phyloP scores from a whole-genome alignment of 2,888 invertebrate genomes.

The Microctonus aethiopoides region DNA sequence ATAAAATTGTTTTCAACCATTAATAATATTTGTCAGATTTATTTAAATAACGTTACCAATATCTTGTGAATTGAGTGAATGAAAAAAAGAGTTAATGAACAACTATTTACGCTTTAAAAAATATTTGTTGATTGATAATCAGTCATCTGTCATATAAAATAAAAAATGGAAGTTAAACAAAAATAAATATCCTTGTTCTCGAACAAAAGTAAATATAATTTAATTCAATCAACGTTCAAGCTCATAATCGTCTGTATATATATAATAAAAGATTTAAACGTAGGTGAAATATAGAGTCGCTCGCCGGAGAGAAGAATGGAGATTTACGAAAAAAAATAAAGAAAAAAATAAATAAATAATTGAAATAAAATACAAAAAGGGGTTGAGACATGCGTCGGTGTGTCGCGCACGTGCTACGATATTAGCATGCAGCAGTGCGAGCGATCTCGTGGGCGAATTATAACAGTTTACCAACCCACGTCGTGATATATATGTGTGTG shows the following conservation, averaged over 20 bases:
- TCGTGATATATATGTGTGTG: not conserved
- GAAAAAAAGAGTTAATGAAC: too few species aligned
- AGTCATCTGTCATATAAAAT: not conserved
- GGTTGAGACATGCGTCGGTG: conserved; percentile 7
- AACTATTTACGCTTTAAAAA: too few species aligned
- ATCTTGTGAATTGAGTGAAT: too few species aligned
- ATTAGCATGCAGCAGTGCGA: conserved; percentile 38
- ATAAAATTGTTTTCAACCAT: too few species aligned
- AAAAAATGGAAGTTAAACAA: not conserved
- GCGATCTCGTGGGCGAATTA: conserved; percentile 51
- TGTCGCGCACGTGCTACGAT: conserved; percentile 26
- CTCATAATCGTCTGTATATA: not conserved
- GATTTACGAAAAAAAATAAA: not conserved
- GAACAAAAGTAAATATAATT: not conserved
- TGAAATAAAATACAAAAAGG: conserved; percentile 5
- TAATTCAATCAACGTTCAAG: not conserved
- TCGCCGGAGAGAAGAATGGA: too few species aligned
- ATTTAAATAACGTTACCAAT: too few species aligned
- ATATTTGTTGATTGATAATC: not conserved
- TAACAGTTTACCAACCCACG: conserved; percentile 56
- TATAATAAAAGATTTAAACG: not conserved
- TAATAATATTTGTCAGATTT: too few species aligned
- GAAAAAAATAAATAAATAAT: not conserved
- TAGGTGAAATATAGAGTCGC: not conserved
- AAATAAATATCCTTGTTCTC: not conserved